A percentile compares a stretch with the other conserved stretches of the same genome.
Evolutionary conservation across 2,888 invertebrate species (phyloP).

Genomic region (Drosophila buzzatii): DNA sequence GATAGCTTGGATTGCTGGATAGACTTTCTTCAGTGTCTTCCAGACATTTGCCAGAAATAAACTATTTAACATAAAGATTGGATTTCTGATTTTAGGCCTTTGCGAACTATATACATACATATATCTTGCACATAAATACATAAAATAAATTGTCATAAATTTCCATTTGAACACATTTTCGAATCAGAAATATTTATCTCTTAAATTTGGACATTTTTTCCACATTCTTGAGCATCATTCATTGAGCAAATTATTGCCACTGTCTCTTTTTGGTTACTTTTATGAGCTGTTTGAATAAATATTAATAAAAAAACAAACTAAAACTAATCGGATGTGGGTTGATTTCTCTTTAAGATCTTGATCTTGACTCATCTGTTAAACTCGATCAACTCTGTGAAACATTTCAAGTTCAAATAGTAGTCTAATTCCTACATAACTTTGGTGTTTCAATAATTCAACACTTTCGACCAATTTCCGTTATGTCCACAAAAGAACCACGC

Average conservation of each 20-base stretch:
- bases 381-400: conserved; percentile 4
- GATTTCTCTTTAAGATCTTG: conserved; percentile 1
- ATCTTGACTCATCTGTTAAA: conserved; percentile 1
- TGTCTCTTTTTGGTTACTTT: not conserved
- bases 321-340: conserved; percentile 9
- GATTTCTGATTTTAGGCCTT: not conserved
- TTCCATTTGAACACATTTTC: not conserved
- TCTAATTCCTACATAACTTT: conserved; percentile 36
- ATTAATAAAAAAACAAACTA: not conserved
- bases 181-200: not conserved
- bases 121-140: not conserved
- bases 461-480: conserved; percentile 46
- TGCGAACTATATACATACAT: not conserved
- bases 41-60: not conserved
- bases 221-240: not conserved
- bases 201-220: not conserved
- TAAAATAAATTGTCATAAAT: not conserved
- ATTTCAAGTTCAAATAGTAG: conserved; percentile 30
- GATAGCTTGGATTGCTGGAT: not conserved
- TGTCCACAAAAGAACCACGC: conserved; percentile 41
- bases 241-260: not conserved
- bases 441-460: conserved; percentile 21
- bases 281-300: not conserved
- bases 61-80: not conserved
- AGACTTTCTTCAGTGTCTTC: not conserved